Conservation (phyloP, 2,113 vertebrate species). For the Ammodramus savannarum region DNA sequence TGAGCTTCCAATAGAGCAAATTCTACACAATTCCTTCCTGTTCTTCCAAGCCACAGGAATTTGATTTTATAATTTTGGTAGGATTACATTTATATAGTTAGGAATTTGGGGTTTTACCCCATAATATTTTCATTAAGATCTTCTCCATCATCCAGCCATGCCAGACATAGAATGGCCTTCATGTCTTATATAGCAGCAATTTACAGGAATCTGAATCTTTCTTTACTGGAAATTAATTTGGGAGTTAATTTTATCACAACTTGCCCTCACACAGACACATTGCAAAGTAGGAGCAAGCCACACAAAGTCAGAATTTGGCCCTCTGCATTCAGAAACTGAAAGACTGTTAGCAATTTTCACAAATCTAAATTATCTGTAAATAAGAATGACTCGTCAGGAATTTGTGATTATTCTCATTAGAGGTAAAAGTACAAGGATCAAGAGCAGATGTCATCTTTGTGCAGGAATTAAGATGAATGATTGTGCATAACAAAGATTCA, state of each 20-base stretch:
- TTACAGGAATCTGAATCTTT: background rate
- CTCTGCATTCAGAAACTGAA: background rate
- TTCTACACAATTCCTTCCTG: background rate
- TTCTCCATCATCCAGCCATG: background rate
- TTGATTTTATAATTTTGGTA: background rate
- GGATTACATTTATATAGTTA: background rate
- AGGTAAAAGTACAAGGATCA: slow-evolving; percentile 33
- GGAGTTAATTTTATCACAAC: background rate
- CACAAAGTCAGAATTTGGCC: background rate
- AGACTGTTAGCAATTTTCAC: background rate
- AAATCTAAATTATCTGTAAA: background rate
- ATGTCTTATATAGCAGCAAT: background rate
- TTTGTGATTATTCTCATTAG: slow-evolving; percentile 25
- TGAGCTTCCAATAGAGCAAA: background rate
- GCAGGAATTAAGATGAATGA: slow-evolving; percentile 57
- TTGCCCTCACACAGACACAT: background rate
- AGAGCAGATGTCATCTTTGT: slow-evolving; percentile 18
- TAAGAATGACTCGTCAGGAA: background rate
- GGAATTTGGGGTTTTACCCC: background rate
- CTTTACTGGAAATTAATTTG: background rate
- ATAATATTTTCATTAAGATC: background rate
- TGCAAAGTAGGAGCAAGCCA: background rate
- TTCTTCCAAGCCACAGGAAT: background rate
- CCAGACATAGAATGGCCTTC: background rate
- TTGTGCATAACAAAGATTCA: background rate